Conservation (phyloP, 2,888 invertebrate species). For the Hymenopus coronatus region DNA sequence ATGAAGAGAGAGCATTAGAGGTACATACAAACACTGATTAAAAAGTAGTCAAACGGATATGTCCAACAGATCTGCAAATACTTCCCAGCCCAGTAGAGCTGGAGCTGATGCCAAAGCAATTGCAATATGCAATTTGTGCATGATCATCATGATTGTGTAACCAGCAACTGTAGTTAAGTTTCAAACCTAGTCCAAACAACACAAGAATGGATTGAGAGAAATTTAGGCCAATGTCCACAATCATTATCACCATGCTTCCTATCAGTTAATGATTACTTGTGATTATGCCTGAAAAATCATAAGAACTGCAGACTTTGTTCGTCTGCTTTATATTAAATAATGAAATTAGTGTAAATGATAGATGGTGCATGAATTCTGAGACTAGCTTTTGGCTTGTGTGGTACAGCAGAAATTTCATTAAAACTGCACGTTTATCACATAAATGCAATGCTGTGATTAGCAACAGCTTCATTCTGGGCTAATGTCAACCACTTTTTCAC, state of each 20-base stretch:
- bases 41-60: constrained; percentile 32
- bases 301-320: not conserved
- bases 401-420: not conserved
- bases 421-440: not conserved
- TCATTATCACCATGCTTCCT: not conserved
- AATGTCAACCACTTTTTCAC: not conserved
- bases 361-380: not conserved
- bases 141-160: not conserved
- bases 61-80: constrained; percentile 30
- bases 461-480: not conserved
- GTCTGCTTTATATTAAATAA: not conserved
- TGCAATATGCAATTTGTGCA: not conserved
- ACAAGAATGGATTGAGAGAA: not conserved
- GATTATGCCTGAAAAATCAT: not conserved
- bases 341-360: not conserved
- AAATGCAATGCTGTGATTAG: not conserved
- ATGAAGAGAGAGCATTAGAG: constrained; percentile 33
- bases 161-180: not conserved
- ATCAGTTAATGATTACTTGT: not conserved
- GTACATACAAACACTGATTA: constrained; percentile 32
- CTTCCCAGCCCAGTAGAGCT: not conserved
- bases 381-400: not conserved
- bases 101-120: not conserved
- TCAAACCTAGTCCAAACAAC: not conserved
- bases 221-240: not conserved